Conservation (phyloP, 2,113 vertebrate species). For the Tragelaphus strepsiceros region DNA sequence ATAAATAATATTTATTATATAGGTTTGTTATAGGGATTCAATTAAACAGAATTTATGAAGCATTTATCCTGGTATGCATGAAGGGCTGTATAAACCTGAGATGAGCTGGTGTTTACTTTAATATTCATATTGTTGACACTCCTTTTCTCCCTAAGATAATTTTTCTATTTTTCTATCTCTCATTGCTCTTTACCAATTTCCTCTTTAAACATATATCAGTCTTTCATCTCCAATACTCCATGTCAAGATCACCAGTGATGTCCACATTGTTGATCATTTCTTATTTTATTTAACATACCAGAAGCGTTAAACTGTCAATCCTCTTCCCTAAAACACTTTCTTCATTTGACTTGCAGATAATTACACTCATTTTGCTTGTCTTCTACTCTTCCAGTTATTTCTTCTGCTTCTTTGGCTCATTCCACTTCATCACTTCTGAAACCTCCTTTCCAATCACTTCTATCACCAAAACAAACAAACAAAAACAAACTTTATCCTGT, state of each 20-base stretch:
- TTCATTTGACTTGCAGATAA: background rate
- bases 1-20: background rate
- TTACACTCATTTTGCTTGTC: background rate
- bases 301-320: background rate
- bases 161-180: background rate
- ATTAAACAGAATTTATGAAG: background rate
- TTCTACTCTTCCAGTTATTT: background rate
- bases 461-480: background rate
- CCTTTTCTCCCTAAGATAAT: background rate
- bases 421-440: background rate
- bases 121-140: background rate
- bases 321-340: background rate
- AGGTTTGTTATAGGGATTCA: background rate
- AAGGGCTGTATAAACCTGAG: background rate
- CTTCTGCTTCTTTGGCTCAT: background rate
- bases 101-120: background rate
- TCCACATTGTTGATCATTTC: background rate
- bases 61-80: background rate
- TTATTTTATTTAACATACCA: background rate
- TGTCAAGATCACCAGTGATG: background rate
- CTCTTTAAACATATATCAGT: background rate
- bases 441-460: background rate
- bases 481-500: background rate
- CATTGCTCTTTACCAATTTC: background rate
- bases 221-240: background rate